Conservation (phyloP, 2,113 vertebrate species). For the Nestor notabilis region DNA sequence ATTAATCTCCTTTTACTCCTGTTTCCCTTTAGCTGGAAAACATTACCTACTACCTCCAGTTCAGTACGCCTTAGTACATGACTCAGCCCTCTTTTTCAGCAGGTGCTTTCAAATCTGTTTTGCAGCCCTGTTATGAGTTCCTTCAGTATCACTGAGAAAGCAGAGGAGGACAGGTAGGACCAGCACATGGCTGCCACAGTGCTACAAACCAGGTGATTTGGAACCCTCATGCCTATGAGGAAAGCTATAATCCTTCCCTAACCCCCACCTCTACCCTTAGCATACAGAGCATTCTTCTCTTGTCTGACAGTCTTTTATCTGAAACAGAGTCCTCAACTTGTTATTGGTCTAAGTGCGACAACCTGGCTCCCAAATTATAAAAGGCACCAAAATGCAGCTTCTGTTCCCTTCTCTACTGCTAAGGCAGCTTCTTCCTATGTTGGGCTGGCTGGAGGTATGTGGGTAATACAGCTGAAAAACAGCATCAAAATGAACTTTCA, state of each 20-base stretch:
- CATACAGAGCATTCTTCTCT: rapidly evolving
- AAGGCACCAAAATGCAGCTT: background rate
- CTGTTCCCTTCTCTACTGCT: rapidly evolving
- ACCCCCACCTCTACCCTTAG: rapidly evolving
- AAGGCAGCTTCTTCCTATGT: rapidly evolving
- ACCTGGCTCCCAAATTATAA: background rate
- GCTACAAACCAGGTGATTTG: rapidly evolving
- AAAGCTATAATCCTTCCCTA: rapidly evolving
- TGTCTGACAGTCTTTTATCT: background rate
- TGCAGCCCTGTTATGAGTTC: background rate
- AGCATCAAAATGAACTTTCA: background rate
- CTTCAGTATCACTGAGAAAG: background rate
- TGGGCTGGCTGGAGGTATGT: background rate
- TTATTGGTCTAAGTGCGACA: background rate
- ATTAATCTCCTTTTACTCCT: background rate
- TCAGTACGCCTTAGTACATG: background rate
- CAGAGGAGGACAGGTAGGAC: background rate
- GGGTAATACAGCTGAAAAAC: background rate
- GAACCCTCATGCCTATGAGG: rapidly evolving
- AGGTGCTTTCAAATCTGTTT: rapidly evolving
- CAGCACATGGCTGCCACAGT: rapidly evolving
- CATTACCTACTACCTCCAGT: background rate
- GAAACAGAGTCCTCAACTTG: background rate
- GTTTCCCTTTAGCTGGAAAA: background rate
- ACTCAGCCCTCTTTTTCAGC: background rate